These are phyloP conservation scores for Drosophila cardini DNA, from an alignment of 1,140 invertebrate genomes.

Conservation along the genomic window DNA sequence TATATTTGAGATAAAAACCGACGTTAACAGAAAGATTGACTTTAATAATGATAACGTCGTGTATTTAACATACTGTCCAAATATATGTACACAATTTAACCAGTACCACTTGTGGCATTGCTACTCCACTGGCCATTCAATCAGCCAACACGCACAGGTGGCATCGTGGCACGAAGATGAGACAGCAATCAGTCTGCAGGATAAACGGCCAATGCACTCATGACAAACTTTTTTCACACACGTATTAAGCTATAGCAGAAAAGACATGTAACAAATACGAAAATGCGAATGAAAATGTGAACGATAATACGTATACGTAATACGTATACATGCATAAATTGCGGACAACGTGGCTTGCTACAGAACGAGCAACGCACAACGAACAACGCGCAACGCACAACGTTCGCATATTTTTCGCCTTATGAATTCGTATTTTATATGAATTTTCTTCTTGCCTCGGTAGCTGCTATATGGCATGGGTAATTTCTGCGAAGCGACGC, in stretches of 20 bases:
- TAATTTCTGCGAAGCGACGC: constrained; percentile 63
- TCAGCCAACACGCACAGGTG: neutral
- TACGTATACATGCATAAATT: constrained; percentile 77
- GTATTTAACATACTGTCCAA: neutral
- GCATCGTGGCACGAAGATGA: constrained; percentile 8
- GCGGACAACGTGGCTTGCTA: constrained; percentile 66
- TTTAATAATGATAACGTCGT: neutral
- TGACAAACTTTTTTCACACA: constrained; percentile 33
- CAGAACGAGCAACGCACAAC: constrained; percentile 77
- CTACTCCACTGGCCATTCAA: constrained; percentile 21
- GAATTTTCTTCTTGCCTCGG: constrained; percentile 39
- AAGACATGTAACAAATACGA: constrained; percentile 42
- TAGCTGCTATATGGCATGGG: constrained; percentile 28
- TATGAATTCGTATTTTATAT: constrained; percentile 83
- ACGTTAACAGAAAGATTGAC: too few species aligned
- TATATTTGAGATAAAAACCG: too few species aligned
- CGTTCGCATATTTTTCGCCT: constrained; percentile 75
- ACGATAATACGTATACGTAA: constrained; percentile 37
- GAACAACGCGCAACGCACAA: constrained; percentile 51
- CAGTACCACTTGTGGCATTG: neutral
- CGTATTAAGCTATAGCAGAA: constrained; percentile 24
- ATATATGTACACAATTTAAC: neutral
- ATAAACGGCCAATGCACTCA: constrained; percentile 37
- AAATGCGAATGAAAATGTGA: constrained; percentile 13
- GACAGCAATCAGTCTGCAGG: constrained; percentile 27